Base-by-base conservation (phyloP, 2,888 invertebrate genomes). In the Anthrax anthrax region DNA sequence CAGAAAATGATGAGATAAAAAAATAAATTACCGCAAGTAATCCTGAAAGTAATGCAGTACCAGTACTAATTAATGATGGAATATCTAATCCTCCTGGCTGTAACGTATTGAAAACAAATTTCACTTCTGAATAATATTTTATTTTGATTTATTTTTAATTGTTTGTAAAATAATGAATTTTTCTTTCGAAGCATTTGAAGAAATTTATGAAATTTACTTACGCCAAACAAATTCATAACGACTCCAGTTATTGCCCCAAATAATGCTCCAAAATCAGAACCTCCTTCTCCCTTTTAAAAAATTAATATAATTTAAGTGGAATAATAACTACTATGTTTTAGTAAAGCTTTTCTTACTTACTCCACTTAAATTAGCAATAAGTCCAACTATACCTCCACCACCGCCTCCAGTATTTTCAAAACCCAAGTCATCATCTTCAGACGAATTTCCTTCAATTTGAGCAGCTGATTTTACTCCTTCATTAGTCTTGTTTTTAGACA, bases 251-350 rank as follows among this genome's bases (percentile, higher is more conserved):
- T 48, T 0, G 67, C 66, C 4, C 69, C 69, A 44, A 68, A 57
- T n/a, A 69, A 46, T 2, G 68, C 68, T 1, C 67, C 67, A 38
- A 69, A 55, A 55, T 69, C 69, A 9, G 67, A 67, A 16, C 67
- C 69, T 29, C 61, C 67, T 48, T 66, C 69, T 18, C 67, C 68
- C 65, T 67, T 40, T 14, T 3, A 10, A 29, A 38, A 19, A 17
- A 29, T 18, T 37, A 9, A 32, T 32, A 32, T 12, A 32, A 12
- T 32, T 32, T 4, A 12, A 17, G 10, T 13, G n/a, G 9, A 17
- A 17, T 12, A 37, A 36, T 12, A 14, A 9, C 27, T 6, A 29
- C 4, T 27, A 18, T 19, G 19, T 19, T 18, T n/a, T 38, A 19
- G 18, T 32, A 16, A 17, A n/a, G 18, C 13, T 29, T 9, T 36